Evolutionary conservation across 2,888 invertebrate species (phyloP).

Genomic region (Selenia dentaria): DNA sequence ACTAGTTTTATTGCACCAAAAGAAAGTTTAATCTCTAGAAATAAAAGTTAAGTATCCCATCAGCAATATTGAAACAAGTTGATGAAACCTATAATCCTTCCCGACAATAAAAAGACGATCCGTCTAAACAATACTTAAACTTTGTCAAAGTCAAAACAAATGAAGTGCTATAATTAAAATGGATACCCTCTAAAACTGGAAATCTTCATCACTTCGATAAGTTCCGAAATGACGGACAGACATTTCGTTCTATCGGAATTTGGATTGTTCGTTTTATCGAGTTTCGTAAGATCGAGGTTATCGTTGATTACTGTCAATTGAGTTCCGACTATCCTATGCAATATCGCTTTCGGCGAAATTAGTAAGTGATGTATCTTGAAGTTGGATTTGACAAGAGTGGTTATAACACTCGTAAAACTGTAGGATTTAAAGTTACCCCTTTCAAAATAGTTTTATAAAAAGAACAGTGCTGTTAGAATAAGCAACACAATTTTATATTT

Average conservation of each 20-base stretch:
- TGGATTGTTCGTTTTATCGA: conserved; percentile 22
- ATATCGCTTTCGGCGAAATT: conserved; percentile 19
- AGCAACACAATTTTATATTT: no score
- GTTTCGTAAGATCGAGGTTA: conserved; percentile 22
- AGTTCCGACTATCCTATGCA: conserved; percentile 17
- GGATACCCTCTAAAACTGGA: conserved; percentile 15
- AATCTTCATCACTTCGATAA: conserved; percentile 24
- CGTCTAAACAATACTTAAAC: conserved; percentile 18
- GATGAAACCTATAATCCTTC: conserved; percentile 9
- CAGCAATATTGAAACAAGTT: not conserved
- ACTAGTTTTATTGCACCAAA: no score
- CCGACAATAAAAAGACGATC: conserved; percentile 16
- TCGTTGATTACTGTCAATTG: conserved; percentile 29
- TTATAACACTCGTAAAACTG: no score
- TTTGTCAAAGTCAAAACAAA: conserved; percentile 20
- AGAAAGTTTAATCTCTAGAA: no score
- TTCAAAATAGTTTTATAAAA: no score
- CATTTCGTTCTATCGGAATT: conserved; percentile 16
- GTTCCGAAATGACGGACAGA: conserved; percentile 25
- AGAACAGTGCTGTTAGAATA: no score
- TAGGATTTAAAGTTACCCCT: no score
- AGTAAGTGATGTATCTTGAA: conserved; percentile 15
- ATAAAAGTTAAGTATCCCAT: no score
- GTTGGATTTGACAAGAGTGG: not conserved
- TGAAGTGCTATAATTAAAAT: conserved; percentile 25